Evolutionary conservation across 2,888 invertebrate species (phyloP).

Genomic region (Zygothrica quintamaculata): DNA sequence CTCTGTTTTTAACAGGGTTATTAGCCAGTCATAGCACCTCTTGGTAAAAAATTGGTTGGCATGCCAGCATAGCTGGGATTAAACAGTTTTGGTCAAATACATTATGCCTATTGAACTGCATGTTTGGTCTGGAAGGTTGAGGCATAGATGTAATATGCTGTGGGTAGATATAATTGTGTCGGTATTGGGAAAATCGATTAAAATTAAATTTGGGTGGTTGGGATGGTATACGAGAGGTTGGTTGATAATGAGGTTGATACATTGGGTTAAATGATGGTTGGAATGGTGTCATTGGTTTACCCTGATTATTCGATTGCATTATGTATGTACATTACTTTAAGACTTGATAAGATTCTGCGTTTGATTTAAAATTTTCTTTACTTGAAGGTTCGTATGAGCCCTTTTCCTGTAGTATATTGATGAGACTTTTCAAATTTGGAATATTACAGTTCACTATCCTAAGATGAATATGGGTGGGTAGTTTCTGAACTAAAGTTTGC

Average conservation of each 20-base stretch:
- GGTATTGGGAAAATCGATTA: neutral
- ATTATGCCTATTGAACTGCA: neutral
- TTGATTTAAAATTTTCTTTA: too few species aligned
- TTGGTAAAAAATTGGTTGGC: too few species aligned
- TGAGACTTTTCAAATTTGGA: neutral
- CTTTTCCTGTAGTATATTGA: slow-evolving; percentile 1
- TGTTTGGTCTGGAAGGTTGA: slow-evolving; percentile 1
- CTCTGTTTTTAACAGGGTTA: slow-evolving; percentile 10
- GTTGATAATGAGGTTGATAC: neutral
- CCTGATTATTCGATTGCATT: neutral
- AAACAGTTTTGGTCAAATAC: slow-evolving; percentile 21
- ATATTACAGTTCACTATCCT: slow-evolving; percentile 1
- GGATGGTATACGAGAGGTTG: neutral
- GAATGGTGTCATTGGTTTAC: neutral
- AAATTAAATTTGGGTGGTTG: neutral
- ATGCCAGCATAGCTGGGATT: too few species aligned
- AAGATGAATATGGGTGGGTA: slow-evolving; percentile 2
- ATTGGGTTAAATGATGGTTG: neutral
- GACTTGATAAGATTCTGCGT: neutral
- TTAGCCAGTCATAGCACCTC: too few species aligned
- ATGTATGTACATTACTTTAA: neutral
- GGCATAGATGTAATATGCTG: neutral
- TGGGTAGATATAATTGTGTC: neutral
- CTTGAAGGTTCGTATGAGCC: neutral
- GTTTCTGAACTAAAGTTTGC: neutral